Evolutionary conservation across 2,113 vertebrate species (phyloP).

Genomic region (Pelobates fuscus): DNA sequence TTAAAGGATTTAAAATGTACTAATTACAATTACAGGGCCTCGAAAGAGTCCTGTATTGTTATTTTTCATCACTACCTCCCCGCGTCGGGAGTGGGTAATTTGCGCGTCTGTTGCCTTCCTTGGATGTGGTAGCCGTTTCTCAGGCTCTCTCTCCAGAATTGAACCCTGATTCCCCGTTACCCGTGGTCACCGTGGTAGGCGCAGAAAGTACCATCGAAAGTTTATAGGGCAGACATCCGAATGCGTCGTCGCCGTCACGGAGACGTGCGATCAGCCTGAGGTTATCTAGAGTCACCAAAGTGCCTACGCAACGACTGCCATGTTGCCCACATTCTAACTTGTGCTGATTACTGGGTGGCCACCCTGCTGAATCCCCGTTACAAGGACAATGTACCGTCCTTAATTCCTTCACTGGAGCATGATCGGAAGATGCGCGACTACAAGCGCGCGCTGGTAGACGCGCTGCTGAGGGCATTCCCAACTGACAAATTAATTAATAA

Average conservation of each 20-base stretch:
- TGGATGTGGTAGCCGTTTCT: slow-evolving; percentile 31
- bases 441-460: too few relatives aligned
- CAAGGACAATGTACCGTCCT: too few relatives aligned
- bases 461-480: too few relatives aligned
- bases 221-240: slow-evolving; percentile 52
- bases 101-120: slow-evolving; percentile 60
- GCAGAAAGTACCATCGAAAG: slow-evolving; percentile 54
- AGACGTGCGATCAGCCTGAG: slow-evolving; percentile 33
- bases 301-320: too few relatives aligned
- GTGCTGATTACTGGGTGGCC: too few relatives aligned
- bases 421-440: too few relatives aligned
- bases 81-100: slow-evolving; percentile 56
- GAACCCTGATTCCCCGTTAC: slow-evolving; percentile 54
- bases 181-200: slow-evolving; percentile 52
- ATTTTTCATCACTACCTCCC: slow-evolving; percentile 44
- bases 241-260: slow-evolving; percentile 23
- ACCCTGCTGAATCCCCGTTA: too few relatives aligned
- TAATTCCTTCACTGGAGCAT: too few relatives aligned
- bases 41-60: slow-evolving; percentile 41
- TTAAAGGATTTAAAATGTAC: slow-evolving; percentile 47
- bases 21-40: slow-evolving; percentile 35
- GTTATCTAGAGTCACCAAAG: slow-evolving; percentile 46
- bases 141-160: slow-evolving; percentile 17
- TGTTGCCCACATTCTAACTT: too few relatives aligned
- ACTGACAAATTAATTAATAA: too few relatives aligned